Conservation (phyloP, 2,113 vertebrate genomes). For the Sminthopsis crassicaudata region DNA sequence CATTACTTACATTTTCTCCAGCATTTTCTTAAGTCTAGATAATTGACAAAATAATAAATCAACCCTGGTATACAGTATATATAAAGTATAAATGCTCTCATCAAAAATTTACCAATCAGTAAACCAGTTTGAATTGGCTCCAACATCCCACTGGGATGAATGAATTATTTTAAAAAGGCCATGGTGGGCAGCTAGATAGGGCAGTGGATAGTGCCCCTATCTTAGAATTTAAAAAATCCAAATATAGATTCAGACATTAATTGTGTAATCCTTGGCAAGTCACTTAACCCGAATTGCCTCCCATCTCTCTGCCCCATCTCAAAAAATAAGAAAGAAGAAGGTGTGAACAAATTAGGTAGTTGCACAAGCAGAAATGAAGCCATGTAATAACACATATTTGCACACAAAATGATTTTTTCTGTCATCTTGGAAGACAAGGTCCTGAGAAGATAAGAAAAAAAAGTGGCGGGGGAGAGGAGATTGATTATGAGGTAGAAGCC, state of each 20-base stretch:
- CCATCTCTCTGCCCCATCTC: no score
- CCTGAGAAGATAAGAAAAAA: background rate
- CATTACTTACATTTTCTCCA: background rate
- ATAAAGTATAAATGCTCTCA: background rate
- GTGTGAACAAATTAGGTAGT: background rate
- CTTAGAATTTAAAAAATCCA: no score
- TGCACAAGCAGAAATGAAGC: background rate
- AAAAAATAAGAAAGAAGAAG: no score
- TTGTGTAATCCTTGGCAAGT: no score
- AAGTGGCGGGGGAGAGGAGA: background rate
- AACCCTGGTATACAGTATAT: background rate
- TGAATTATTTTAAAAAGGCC: background rate
- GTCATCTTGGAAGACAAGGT: background rate
- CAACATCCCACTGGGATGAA: background rate
- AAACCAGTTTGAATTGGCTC: background rate
- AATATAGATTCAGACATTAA: no score
- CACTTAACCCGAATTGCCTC: no score
- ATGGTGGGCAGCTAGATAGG: no score
- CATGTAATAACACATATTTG: background rate
- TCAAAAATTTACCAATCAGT: background rate
- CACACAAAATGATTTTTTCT: background rate
- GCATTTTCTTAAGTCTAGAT: background rate
- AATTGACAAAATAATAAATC: background rate
- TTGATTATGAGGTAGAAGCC: background rate
- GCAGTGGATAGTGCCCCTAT: no score